These are phyloP conservation scores for Nanorana parkeri DNA, from an alignment of 2,113 vertebrate species.

Conservation along the genomic window DNA sequence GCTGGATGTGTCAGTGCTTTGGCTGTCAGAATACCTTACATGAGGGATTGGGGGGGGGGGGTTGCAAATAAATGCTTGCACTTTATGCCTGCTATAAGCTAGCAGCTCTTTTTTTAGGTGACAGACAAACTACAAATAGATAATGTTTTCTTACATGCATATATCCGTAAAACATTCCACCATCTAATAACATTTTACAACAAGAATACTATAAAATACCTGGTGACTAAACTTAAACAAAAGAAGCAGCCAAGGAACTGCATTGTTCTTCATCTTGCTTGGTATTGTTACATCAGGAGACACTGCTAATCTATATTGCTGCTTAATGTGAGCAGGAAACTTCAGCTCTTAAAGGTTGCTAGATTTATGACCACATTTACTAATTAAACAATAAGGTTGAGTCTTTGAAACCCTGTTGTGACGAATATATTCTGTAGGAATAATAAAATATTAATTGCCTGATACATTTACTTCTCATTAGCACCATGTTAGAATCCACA, in stretches of 20 bases:
- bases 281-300: constrained; percentile 25
- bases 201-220: neutral
- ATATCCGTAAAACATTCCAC: too few relatives aligned
- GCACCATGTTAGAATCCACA: constrained; percentile 3
- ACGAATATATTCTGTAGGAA: constrained; percentile 38
- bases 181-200: too few relatives aligned
- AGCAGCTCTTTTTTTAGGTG: too few relatives aligned
- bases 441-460: constrained; percentile 49
- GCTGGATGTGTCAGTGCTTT: too few relatives aligned
- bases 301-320: constrained; percentile 41
- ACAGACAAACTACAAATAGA: too few relatives aligned
- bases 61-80: too few relatives aligned
- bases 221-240: neutral
- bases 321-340: constrained; percentile 40
- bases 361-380: constrained; percentile 47
- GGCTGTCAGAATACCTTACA: too few relatives aligned
- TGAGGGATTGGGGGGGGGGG: too few relatives aligned
- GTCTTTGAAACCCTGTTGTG: constrained; percentile 45
- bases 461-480: constrained; percentile 46
- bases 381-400: constrained; percentile 49
- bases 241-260: neutral
- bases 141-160: too few relatives aligned
- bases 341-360: constrained; percentile 45
- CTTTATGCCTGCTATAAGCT: too few relatives aligned
- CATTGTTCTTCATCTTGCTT: constrained; percentile 18